Percentiles rank a stretch among this genome's conserved stretches.
These are phyloP conservation scores for Rhysida immarginata DNA, from an alignment of 1,140 invertebrate species.

Conservation along the genomic window DNA sequence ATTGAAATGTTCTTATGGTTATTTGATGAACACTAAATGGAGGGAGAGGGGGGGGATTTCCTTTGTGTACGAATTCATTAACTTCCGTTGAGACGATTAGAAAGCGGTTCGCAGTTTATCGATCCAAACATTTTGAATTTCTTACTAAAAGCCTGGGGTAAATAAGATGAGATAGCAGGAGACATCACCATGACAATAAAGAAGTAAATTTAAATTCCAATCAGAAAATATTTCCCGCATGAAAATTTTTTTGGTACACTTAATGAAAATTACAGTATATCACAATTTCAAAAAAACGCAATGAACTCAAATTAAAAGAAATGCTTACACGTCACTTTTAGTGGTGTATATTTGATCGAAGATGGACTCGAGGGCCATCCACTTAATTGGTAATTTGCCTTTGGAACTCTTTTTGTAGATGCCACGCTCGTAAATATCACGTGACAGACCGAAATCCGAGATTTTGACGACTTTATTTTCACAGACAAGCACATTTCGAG, in stretches of 20 bases:
- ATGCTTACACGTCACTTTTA: constrained; percentile 31
- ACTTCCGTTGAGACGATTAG: no score
- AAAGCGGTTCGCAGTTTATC: no score
- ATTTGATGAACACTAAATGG: no score
- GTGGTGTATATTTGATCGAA: constrained; percentile 28
- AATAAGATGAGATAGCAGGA: no score
- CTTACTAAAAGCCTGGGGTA: no score
- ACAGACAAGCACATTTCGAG: constrained; percentile 56
- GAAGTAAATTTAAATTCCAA: not conserved
- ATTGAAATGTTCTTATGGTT: no score
- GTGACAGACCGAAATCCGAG: constrained; percentile 23
- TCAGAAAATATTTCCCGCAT: not conserved
- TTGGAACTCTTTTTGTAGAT: constrained; percentile 10
- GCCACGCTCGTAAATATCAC: constrained; percentile 12
- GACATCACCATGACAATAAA: not conserved
- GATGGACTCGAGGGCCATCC: constrained; percentile 37
- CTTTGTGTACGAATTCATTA: no score
- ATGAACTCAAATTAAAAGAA: no score
- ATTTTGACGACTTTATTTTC: constrained; percentile 21
- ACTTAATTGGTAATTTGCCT: constrained; percentile 36
- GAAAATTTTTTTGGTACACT: not conserved
- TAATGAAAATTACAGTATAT: not conserved
- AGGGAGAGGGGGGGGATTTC: no score
- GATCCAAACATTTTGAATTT: no score
- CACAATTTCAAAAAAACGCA: not conserved